Evolutionary conservation across 2,888 invertebrate genomes (phyloP).

Genomic region (Orthosia cruda): DNA sequence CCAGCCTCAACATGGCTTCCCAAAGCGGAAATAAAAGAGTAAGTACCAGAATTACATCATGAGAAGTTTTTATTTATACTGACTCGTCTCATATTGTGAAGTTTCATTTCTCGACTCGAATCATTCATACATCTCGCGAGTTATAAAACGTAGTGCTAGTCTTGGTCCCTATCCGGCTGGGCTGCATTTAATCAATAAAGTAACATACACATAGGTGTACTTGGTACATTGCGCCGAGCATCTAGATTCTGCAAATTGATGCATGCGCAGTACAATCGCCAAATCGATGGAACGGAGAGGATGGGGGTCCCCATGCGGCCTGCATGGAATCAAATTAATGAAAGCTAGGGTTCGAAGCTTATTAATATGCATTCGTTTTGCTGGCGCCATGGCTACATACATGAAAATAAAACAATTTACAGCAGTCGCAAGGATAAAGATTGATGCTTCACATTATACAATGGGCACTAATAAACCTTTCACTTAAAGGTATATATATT

Average conservation of each 20-base stretch:
- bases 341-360: background rate
- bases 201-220: background rate
- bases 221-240: slow-evolving; percentile 1
- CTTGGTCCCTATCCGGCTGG: background rate
- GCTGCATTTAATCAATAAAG: slow-evolving; percentile 46
- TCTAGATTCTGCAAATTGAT: slow-evolving; percentile 32
- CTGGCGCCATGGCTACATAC: background rate
- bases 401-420: background rate
- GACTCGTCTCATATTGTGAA: background rate
- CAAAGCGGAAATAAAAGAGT: background rate
- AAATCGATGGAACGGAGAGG: slow-evolving; percentile 8
- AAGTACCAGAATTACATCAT: background rate
- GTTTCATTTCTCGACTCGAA: no score
- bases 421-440: background rate
- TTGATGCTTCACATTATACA: background rate
- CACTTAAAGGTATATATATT: background rate
- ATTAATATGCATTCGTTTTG: slow-evolving; percentile 1
- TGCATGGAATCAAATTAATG: slow-evolving; percentile 9
- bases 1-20: background rate
- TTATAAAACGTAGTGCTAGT: slow-evolving; percentile 3
- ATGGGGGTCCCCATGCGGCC: background rate
- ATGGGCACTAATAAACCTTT: background rate
- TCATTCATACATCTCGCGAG: background rate
- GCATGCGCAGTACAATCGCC: slow-evolving; percentile 48
- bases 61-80: no score